Conservation (phyloP, 2,113 vertebrate genomes). For the Thinocorus orbignyianus region DNA sequence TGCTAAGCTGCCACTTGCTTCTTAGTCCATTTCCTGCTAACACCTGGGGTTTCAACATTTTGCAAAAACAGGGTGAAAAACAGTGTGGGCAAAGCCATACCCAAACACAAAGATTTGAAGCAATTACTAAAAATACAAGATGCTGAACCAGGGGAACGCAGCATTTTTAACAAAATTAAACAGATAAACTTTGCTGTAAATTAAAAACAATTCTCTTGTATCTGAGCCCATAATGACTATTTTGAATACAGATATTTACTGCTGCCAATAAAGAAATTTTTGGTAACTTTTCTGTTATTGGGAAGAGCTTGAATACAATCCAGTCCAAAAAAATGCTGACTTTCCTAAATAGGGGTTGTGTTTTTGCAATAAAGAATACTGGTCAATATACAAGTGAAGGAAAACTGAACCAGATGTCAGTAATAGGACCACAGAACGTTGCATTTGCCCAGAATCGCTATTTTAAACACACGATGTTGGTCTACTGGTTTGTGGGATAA, state of each 20-base stretch:
- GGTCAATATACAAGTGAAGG: constrained; percentile 83
- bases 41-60: not conserved
- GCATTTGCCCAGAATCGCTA: constrained; percentile 81
- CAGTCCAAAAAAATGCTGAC: constrained; percentile 77
- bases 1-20: not conserved
- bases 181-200: constrained; percentile 41
- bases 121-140: not conserved
- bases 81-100: not conserved
- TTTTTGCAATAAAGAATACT: constrained; percentile 82
- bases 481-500: constrained; percentile 79
- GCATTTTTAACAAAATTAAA: constrained; percentile 11
- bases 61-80: not conserved
- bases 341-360: constrained; percentile 72
- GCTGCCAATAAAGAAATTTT: constrained; percentile 46
- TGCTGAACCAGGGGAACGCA: not conserved
- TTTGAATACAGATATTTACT: constrained; percentile 58
- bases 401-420: constrained; percentile 84
- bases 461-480: constrained; percentile 83
- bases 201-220: constrained; percentile 40
- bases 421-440: constrained; percentile 80
- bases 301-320: constrained; percentile 73
- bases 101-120: not conserved
- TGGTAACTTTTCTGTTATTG: constrained; percentile 70
- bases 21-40: not conserved
- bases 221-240: constrained; percentile 40